phyloP scores from a whole-genome alignment of 35 echinoderm and acorn worm species.

The Patiria miniata region DNA sequence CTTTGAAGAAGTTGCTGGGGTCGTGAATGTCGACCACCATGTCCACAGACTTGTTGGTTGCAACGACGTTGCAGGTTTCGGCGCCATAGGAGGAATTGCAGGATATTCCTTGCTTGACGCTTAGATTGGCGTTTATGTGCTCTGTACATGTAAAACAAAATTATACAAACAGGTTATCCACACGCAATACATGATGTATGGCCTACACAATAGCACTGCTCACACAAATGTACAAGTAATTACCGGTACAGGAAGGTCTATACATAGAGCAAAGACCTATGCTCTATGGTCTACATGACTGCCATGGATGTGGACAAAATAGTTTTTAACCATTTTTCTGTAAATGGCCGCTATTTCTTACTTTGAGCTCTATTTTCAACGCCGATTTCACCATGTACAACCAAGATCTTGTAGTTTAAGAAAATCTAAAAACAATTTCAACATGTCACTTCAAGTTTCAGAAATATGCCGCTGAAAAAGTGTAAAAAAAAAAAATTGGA shows the following conservation, averaged over 20 bases:
- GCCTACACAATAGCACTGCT: neutral
- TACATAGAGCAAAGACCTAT: neutral
- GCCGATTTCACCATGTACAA: neutral
- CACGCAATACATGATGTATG: neutral
- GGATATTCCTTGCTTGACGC: neutral
- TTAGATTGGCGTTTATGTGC: constrained; percentile 44
- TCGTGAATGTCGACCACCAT: constrained; percentile 55
- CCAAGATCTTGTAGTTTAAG: no score
- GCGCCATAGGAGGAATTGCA: constrained; percentile 29
- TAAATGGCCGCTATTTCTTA: no score
- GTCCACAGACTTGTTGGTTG: constrained; percentile 54
- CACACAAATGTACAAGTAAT: neutral
- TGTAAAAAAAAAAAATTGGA: no score
- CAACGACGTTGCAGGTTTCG: constrained; percentile 15
- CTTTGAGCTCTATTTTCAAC: neutral
- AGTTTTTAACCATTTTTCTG: no score
- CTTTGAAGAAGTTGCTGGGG: constrained; percentile 53
- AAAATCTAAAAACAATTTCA: no score
- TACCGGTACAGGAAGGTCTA: neutral
- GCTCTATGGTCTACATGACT: neutral
- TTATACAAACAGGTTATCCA: neutral
- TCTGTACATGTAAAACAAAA: constrained; percentile 47
- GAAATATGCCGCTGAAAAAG: no score
- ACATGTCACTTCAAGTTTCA: no score
- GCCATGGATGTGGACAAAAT: no score